Percentiles rank a stretch among this genome's conserved stretches.
Evolutionary conservation across 2,888 invertebrate genomes (phyloP).

Genomic region (Calameuta idolon): DNA sequence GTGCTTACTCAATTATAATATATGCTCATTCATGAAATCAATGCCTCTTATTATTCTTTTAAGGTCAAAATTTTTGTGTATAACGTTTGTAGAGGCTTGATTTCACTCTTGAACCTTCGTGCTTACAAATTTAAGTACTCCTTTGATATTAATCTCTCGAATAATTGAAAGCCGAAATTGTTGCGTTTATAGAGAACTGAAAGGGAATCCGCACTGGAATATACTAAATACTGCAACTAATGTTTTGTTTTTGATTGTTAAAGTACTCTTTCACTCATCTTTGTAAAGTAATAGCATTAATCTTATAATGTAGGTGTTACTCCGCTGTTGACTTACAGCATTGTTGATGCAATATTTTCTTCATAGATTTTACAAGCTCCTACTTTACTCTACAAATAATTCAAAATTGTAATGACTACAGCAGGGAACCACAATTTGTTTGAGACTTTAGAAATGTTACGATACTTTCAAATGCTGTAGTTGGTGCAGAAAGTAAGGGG

Average conservation of each 20-base stretch:
- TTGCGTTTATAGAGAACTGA: not conserved
- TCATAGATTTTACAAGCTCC: not conserved
- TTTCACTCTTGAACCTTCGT: not conserved
- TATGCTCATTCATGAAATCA: not conserved
- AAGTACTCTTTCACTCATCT: not conserved
- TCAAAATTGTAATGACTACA: not conserved
- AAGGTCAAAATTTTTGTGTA: not conserved
- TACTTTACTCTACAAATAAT: not conserved
- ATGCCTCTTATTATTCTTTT: not conserved
- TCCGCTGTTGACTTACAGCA: not conserved
- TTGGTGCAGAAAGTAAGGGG: not conserved
- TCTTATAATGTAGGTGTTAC: not conserved
- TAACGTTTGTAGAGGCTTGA: not conserved
- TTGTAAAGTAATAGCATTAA: not conserved
- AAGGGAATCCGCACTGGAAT: not conserved
- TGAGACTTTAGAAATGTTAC: not conserved
- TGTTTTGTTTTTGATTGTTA: not conserved
- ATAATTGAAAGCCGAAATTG: not conserved
- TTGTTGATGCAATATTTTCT: not conserved
- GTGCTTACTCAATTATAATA: not conserved
- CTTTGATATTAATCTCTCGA: not conserved
- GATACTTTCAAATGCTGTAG: not conserved
- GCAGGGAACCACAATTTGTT: not conserved
- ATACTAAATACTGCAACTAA: not conserved
- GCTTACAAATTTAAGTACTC: not conserved